Evolutionary conservation across 2,113 vertebrate genomes (phyloP), one percentile per base, ranked within the genome.

Genomic region (Lagopus muta): DNA sequence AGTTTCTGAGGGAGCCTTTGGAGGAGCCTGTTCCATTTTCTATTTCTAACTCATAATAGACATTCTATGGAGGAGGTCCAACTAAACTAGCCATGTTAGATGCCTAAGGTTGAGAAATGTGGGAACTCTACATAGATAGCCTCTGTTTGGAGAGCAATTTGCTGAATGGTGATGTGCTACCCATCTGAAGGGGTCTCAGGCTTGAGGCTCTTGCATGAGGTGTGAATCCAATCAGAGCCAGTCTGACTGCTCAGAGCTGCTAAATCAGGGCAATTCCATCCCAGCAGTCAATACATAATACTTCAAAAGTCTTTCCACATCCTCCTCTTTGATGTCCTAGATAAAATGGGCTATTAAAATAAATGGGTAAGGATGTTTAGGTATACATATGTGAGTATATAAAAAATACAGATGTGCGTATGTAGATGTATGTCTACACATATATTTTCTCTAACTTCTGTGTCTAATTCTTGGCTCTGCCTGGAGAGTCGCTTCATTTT

Each of bases 51-150:
- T 45, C 30, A 11, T 32, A 32, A 5, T 7, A 20, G 24, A 28
- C 52, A 54, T 54, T 32, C 12, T 21, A 28, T 10, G 42, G 30
- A 69, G 22, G 20, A 38, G 67, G 11, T 64, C 54, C 50, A 50
- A 8, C 28, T 45, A 64, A 50, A 18, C 36, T 55, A 64, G 20
- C 27, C 9, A 2, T 0, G 3, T 18, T 40, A 40, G 66, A 32
- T 19, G 38, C 19, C 13, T 57, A 10, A 21, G 36, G 19, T 9
- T 71, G 64, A 71, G 64, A n/a, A 72, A 0, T 14, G 0, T 24
- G 62, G 64, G 9, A 13, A 4, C 18, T 73, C 17, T 38, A 11
- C 8, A 22, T 7, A 40, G 36, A 13, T 52, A 24, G 43, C 28
- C 8, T 32, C 47, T 34, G 9, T 14, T 36, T 75, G 57, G 38